Conservation (phyloP, 2,113 vertebrate species). For the Casuarius casuarius region DNA sequence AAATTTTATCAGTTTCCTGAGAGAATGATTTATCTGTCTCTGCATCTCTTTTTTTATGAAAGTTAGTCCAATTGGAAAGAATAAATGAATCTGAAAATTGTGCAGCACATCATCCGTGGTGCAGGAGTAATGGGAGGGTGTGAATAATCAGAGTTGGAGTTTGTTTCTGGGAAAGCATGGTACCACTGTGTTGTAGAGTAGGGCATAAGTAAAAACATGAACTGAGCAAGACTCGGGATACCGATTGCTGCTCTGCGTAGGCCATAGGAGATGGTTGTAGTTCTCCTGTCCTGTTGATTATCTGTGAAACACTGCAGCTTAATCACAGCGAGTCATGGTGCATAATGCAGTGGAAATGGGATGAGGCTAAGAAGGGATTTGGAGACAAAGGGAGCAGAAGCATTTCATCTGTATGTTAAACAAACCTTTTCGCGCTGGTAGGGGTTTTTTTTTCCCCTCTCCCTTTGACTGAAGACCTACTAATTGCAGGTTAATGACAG, state of each 20-base stretch:
- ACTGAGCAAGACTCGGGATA: background rate
- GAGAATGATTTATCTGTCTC: background rate
- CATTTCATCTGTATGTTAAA: background rate
- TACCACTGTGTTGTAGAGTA: too few relatives aligned
- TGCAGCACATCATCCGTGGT: background rate
- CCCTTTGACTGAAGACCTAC: background rate
- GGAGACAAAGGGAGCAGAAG: background rate
- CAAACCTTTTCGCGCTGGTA: background rate
- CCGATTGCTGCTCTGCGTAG: background rate
- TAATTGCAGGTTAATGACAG: background rate
- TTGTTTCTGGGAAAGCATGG: too few relatives aligned
- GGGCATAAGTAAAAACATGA: background rate
- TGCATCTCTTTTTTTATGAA: background rate
- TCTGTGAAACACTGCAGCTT: background rate
- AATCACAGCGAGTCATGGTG: background rate
- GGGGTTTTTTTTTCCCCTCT: background rate
- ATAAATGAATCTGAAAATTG: background rate
- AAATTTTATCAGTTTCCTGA: background rate
- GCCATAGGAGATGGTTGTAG: background rate
- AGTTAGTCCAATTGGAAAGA: background rate
- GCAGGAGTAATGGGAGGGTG: background rate
- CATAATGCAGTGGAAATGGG: background rate
- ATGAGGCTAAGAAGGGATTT: background rate
- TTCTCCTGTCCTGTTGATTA: background rate
- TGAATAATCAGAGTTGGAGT: too few relatives aligned